These are phyloP conservation scores for Rhombomys opimus DNA, from an alignment of 2,113 vertebrate species.

Conservation along the genomic window DNA sequence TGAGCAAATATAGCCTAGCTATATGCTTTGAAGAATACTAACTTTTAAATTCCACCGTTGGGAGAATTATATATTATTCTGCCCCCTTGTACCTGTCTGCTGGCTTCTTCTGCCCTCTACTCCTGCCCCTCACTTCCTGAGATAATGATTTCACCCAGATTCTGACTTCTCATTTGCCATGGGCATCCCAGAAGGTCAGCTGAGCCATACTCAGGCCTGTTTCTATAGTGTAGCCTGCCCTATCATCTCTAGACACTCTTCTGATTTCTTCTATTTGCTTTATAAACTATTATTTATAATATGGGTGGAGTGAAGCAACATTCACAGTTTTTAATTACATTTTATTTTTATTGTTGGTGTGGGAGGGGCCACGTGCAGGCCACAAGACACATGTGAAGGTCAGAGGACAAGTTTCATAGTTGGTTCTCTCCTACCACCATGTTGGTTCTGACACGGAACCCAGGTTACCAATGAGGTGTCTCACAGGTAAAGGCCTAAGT, in stretches of 20 bases:
- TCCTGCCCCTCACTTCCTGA: background rate
- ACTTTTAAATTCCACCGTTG: background rate
- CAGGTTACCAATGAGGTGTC: background rate
- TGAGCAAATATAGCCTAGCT: background rate
- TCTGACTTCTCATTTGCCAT: background rate
- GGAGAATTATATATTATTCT: background rate
- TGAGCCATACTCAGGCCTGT: background rate
- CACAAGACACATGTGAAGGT: background rate
- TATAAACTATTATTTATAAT: background rate
- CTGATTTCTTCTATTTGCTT: background rate
- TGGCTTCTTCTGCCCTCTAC: background rate
- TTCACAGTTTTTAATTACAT: background rate
- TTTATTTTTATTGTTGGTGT: background rate
- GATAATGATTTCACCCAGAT: background rate
- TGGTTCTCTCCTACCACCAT: background rate
- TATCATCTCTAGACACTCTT: background rate
- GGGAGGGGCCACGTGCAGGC: background rate
- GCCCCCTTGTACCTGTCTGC: background rate
- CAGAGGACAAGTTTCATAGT: background rate
- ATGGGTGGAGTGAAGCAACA: background rate
- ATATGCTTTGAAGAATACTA: background rate
- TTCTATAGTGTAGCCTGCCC: background rate
- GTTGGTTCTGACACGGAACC: background rate
- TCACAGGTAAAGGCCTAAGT: background rate
- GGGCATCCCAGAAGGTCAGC: background rate